Evolutionary conservation across 2,888 invertebrate species (phyloP).

Genomic region (Drosophila infuscata): DNA sequence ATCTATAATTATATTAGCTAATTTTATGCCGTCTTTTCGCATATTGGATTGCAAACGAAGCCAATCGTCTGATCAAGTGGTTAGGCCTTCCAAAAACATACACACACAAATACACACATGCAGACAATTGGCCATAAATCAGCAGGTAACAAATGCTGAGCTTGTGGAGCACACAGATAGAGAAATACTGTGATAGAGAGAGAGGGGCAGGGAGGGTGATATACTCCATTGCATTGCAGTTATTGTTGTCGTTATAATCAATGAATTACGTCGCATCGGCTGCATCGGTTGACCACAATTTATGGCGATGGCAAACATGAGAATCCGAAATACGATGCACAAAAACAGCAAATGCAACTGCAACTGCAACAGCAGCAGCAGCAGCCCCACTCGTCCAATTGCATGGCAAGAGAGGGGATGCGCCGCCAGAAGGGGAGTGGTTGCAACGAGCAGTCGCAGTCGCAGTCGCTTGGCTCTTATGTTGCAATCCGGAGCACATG

Average conservation of each 20-base stretch:
- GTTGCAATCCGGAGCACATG: conserved; percentile 70
- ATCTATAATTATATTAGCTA: conserved; percentile 71
- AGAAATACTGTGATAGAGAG: not conserved
- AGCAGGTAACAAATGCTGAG: conserved; percentile 62
- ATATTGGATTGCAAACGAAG: conserved; percentile 46
- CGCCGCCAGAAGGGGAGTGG: conserved; percentile 30
- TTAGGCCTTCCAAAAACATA: conserved; percentile 35
- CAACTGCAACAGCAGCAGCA: conserved; percentile 36
- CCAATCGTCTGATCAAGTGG: conserved; percentile 45
- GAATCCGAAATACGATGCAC: conserved; percentile 68
- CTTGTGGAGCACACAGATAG: not conserved
- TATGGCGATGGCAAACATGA: conserved; percentile 76
- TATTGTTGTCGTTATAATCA: conserved; percentile 79
- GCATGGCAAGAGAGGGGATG: conserved; percentile 4
- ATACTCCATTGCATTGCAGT: conserved; percentile 59
- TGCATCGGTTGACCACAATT: conserved; percentile 80
- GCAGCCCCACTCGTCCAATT: conserved; percentile 32
- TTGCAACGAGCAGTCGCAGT: conserved; percentile 56
- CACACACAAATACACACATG: conserved; percentile 40
- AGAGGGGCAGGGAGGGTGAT: not conserved
- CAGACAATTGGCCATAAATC: conserved; percentile 76
- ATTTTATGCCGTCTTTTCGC: conserved; percentile 49
- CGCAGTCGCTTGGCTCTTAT: conserved; percentile 61
- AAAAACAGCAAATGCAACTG: conserved; percentile 66
- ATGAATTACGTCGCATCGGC: conserved; percentile 76